Evolutionary conservation across 2,113 vertebrate genomes (phyloP), one percentile per base, ranked within the genome.

Genomic region (Nothoprocta perdicaria): DNA sequence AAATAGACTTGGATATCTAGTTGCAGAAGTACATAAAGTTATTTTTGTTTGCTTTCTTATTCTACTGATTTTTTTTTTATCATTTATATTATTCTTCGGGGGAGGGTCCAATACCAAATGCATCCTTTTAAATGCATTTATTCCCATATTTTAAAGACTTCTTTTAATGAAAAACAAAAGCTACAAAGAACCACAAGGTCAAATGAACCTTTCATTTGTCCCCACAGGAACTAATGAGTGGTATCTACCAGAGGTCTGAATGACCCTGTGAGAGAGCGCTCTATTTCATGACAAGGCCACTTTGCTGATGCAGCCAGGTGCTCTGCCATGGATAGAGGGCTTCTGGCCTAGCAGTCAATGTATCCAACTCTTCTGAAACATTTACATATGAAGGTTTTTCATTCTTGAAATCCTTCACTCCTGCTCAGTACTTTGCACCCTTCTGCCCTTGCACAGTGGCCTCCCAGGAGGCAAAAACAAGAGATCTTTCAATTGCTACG

Each of bases 231-330:
- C 45, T 67, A 29, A 84, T 31, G 16, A 89, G n/a, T n/a, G 38
- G 84, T 73, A 88, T 71, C 58, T 55, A 79, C 31, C 53, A 79
- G 35, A 24, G 60, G 46, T 88, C 41, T 35, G 21, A 80, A 43
- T 86, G 86, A 86, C 86, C 76, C 55, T 86, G 33, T 77, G 31
- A 65, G 38, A 71, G 50, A 33, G 76, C 87, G 76, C 87, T 91
- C 65, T 71, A 1, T 2, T 57, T 77, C 73, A 13, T 8, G 12
- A 58, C 60, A 67, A 85, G 63, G 73, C 72, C 73, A 66, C 80
- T 88, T 88, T 86, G 24, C 86, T 46, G 55, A 31, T 68, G 84
- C 76, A 84, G 60, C 73, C 83, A 84, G 57, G 71, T 72, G 86
- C 78, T 72, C 57, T 55, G 45, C 78, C 15, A 5, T 11, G 53